These are phyloP conservation scores for Volucella bombylans DNA, from an alignment of 2,888 invertebrate species.

Conservation along the genomic window DNA sequence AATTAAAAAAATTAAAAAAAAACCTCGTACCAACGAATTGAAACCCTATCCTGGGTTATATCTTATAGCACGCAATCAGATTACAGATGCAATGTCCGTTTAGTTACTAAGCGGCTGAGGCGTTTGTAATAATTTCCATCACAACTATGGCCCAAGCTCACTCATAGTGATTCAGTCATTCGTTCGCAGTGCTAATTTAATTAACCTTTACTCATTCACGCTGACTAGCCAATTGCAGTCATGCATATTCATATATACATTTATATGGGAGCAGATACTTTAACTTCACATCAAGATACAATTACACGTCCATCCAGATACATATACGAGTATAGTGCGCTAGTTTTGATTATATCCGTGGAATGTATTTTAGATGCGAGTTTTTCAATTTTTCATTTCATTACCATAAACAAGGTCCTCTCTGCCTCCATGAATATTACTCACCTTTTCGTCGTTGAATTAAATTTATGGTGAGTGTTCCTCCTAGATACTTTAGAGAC, in stretches of 20 bases:
- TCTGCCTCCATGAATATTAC: constrained; percentile 61
- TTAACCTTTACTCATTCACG: constrained; percentile 61
- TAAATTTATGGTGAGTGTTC: constrained; percentile 65
- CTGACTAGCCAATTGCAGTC: constrained; percentile 52
- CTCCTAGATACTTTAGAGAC: constrained; percentile 46
- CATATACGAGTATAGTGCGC: not conserved
- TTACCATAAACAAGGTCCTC: constrained; percentile 62
- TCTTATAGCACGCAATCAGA: constrained; percentile 64
- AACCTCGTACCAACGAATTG: constrained; percentile 48
- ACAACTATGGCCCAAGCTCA: constrained; percentile 11
- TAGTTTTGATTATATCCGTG: constrained; percentile 54
- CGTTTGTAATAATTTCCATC: constrained; percentile 22
- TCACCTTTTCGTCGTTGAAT: constrained; percentile 67
- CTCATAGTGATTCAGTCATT: constrained; percentile 13
- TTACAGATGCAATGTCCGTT: constrained; percentile 44
- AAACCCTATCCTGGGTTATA: constrained; percentile 37
- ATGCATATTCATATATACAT: constrained; percentile 45
- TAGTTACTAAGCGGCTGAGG: constrained; percentile 4
- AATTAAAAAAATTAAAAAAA: constrained; percentile 42
- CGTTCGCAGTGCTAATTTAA: constrained; percentile 56
- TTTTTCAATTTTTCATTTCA: constrained; percentile 45
- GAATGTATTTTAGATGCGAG: not conserved
- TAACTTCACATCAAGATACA: constrained; percentile 54
- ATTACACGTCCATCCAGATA: constrained; percentile 37
- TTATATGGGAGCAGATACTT: constrained; percentile 45